A percentile compares a stretch with the other conserved stretches of the same genome.
phyloP scores from a whole-genome alignment of 1,140 invertebrate species.

The Phortica variegata region DNA sequence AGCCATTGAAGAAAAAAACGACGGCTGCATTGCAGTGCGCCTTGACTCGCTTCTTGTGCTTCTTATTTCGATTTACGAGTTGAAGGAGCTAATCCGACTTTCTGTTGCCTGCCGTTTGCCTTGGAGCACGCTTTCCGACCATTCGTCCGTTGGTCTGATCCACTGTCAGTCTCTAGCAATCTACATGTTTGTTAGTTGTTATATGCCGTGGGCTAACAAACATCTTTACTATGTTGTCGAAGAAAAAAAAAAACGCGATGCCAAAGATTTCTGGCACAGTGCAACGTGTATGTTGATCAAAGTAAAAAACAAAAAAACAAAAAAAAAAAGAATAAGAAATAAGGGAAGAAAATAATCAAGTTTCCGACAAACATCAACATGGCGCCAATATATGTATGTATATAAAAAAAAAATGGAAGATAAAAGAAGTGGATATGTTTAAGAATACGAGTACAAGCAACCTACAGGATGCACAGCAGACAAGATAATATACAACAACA shows the following conservation, averaged over 20 bases:
- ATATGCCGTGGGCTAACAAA: conserved; percentile 41
- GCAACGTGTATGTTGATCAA: conserved; percentile 37
- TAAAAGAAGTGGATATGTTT: conserved; percentile 22
- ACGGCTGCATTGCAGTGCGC: neutral
- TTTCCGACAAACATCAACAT: conserved; percentile 54
- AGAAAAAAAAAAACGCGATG: too few relatives aligned
- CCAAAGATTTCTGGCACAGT: conserved; percentile 11
- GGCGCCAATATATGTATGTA: conserved; percentile 53
- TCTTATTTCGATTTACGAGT: too few relatives aligned
- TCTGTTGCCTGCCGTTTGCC: neutral
- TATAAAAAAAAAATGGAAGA: conserved; percentile 49
- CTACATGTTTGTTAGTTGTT: conserved; percentile 31
- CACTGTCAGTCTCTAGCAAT: conserved; percentile 6
- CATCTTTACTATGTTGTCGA: too few relatives aligned
- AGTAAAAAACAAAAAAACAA: conserved; percentile 7
- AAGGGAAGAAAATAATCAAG: conserved; percentile 47
- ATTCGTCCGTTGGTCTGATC: neutral
- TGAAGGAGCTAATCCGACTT: too few relatives aligned
- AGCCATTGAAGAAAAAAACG: neutral
- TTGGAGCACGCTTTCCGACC: too few relatives aligned
- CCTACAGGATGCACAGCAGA: conserved; percentile 38
- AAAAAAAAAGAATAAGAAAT: conserved; percentile 14
- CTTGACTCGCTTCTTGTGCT: too few relatives aligned
- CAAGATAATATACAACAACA: conserved; percentile 49
- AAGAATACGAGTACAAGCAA: conserved; percentile 16